phyloP scores from a whole-genome alignment of 1,140 invertebrate species.

The Diorhabda sublineata region DNA sequence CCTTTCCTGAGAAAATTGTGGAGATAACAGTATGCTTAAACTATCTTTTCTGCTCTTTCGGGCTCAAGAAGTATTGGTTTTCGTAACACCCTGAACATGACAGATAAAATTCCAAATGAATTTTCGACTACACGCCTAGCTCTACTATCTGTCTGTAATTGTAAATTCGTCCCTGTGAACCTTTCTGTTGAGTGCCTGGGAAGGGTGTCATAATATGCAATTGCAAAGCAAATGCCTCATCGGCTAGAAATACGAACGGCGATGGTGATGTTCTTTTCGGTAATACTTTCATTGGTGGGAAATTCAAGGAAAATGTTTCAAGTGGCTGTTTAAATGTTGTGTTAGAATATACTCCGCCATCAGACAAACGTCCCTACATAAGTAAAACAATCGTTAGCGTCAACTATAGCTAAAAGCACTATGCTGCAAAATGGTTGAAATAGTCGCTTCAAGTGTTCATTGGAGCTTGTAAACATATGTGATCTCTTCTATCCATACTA shows the following conservation, averaged over 20 bases:
- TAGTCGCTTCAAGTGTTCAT: slow-evolving; percentile 21
- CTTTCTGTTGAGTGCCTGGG: too few species aligned
- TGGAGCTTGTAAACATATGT: slow-evolving; percentile 21
- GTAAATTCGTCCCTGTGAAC: too few species aligned
- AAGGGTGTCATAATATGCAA: too few species aligned
- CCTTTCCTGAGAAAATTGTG: slow-evolving; percentile 17
- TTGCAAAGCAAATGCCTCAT: too few species aligned
- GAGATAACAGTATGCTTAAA: slow-evolving; percentile 14
- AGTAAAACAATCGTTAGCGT: slow-evolving; percentile 13
- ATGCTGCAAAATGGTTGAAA: slow-evolving; percentile 22
- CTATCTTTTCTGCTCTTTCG: slow-evolving; percentile 14
- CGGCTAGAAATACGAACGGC: neutral
- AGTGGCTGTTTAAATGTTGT: slow-evolving; percentile 3
- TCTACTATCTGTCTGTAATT: too few species aligned
- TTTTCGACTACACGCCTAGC: neutral
- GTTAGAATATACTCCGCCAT: slow-evolving; percentile 9
- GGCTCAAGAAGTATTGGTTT: slow-evolving; percentile 12
- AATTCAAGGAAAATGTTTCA: neutral
- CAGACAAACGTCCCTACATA: slow-evolving; percentile 4
- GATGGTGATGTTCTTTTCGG: too few species aligned
- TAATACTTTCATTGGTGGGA: slow-evolving; percentile 8
- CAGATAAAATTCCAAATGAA: neutral
- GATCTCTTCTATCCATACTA: slow-evolving; percentile 47
- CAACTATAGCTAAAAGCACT: neutral
- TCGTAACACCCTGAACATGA: slow-evolving; percentile 12